Evolutionary conservation across 2,888 invertebrate species (phyloP), one percentile per base, ranked within the genome.

Genomic region (Euplagia quadripunctaria): DNA sequence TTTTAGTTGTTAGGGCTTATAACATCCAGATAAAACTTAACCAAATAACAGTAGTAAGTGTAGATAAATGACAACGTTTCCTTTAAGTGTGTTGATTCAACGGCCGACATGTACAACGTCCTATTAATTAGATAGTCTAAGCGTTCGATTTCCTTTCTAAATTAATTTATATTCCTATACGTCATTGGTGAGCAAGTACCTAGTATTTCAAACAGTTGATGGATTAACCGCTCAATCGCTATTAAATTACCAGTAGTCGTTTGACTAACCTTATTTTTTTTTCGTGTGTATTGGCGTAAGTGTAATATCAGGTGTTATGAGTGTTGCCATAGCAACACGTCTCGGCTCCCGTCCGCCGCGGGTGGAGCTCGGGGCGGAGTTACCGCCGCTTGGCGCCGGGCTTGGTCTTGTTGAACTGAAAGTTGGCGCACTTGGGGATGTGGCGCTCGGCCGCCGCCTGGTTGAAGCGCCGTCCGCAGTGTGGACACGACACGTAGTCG

Each of bases 371-470:
- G 31, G 16, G n/a, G n/a, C 12, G 42, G 52, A 80, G 89, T 90
- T 96, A 95, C 90, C 94, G 93, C 61, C 90, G 90, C 79, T 88
- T 91, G 75, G 89, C 82, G 20, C 87, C 76, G 85, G 94, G 89
- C 95, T 97, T 85, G 79, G 97, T 97, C 87, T 98, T 98, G 91
- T 98, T 98, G 92, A 97, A 98, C 83, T 97, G 94, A 96, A 97
- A 98, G 86, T 96, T 97, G 87, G 98, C 97, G 94, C 99, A 99
- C 94, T 98, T 98, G 69, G 99, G 99, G 84, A 99, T 99, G 95
- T 99, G 99, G 49, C 99, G 95, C 82, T 98, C 98, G 2, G 99
- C 99, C 0, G 98, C 98, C 0, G 96, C 94, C 86, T 97, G 97
- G 94, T 98, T 98, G 96, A 99, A 99, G 85, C 97, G 97, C 0